These are phyloP conservation scores for Lagorchestes hirsutus DNA, from an alignment of 2,797 vertebrate species.

Conservation along the genomic window DNA sequence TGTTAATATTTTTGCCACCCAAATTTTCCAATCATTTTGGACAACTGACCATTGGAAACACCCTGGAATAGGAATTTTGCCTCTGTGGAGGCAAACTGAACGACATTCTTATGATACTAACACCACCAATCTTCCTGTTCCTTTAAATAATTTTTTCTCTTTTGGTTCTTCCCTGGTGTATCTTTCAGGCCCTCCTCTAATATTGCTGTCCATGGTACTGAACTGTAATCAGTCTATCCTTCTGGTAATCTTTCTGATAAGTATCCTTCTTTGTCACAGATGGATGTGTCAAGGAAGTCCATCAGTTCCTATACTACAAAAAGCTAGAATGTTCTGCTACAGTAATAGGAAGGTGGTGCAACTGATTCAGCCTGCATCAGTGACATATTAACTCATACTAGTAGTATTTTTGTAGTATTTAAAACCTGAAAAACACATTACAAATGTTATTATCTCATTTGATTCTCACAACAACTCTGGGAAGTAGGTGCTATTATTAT, in stretches of 20 bases:
- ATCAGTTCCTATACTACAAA: background rate
- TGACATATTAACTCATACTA: background rate
- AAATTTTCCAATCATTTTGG: background rate
- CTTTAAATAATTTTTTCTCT: background rate
- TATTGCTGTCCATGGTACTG: background rate
- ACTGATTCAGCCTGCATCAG: background rate
- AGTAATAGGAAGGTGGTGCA: background rate
- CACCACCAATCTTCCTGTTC: background rate
- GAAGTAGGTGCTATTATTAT: background rate
- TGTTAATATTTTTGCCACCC: background rate
- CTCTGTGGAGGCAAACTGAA: no score
- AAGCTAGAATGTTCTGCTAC: background rate
- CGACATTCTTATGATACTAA: background rate
- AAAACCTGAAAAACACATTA: background rate
- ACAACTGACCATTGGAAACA: background rate
- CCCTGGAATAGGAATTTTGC: no score
- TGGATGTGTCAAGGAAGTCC: no score
- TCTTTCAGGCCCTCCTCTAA: background rate
- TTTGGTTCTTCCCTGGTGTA: background rate
- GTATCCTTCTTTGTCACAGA: background rate
- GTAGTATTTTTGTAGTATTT: background rate
- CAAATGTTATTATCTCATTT: background rate
- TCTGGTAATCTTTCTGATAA: background rate
- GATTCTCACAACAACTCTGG: background rate
- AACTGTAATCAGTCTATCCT: background rate